These are phyloP conservation scores for Eurois occulta DNA, from an alignment of 2,888 invertebrate species.

Conservation along the genomic window DNA sequence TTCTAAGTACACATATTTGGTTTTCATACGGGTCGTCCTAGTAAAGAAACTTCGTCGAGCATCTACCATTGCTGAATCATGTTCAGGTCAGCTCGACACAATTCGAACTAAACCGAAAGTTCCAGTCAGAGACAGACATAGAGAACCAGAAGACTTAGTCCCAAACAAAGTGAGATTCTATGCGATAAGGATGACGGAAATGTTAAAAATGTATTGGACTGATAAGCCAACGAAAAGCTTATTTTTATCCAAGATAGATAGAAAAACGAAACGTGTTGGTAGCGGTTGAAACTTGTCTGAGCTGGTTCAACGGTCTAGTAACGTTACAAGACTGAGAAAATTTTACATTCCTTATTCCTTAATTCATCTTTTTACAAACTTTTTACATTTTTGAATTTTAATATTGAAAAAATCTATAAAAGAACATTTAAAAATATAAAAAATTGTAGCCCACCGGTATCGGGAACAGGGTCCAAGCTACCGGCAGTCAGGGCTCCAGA, in stretches of 20 bases:
- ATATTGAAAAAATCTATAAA: too few relatives aligned
- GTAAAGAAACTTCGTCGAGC: fast-evolving
- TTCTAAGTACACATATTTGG: background rate
- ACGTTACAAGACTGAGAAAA: background rate
- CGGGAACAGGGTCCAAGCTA: too few relatives aligned
- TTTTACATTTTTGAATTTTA: too few relatives aligned
- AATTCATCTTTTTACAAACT: too few relatives aligned
- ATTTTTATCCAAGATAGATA: background rate
- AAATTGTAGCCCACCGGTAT: too few relatives aligned
- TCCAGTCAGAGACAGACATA: background rate
- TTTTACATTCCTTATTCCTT: too few relatives aligned
- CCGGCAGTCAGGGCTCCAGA: too few relatives aligned
- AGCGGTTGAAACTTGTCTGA: background rate
- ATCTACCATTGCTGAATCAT: background rate
- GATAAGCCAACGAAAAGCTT: background rate
- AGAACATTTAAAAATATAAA: too few relatives aligned
- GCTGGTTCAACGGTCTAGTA: background rate
- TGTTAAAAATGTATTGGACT: background rate
- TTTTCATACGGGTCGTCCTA: background rate
- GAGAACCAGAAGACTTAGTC: background rate
- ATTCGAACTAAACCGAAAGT: background rate
- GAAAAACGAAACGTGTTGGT: background rate
- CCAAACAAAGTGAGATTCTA: background rate
- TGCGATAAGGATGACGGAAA: background rate
- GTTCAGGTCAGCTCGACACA: background rate